phyloP scores from a whole-genome alignment of 2,113 vertebrate species.

The Gobius niger region DNA sequence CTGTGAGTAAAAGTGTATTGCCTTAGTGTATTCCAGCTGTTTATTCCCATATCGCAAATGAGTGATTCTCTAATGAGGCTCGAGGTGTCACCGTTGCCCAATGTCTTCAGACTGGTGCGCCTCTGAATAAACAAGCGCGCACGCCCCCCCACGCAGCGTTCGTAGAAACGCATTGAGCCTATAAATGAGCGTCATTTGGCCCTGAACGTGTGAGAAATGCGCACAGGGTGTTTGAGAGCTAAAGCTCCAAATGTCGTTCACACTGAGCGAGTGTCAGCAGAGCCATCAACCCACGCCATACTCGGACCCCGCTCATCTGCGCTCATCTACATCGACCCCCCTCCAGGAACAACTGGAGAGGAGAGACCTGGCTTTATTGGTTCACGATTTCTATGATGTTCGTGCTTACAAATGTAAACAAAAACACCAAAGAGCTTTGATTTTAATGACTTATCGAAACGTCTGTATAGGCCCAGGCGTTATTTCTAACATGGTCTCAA shows the following conservation, averaged over 20 bases:
- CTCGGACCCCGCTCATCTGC: not conserved
- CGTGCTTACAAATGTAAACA: not conserved
- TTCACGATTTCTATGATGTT: not conserved
- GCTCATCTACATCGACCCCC: too few species aligned
- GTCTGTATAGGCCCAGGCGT: too few species aligned
- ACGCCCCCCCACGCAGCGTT: conserved; percentile 35
- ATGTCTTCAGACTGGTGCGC: conserved; percentile 20
- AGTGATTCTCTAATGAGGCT: conserved; percentile 2
- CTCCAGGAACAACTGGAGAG: conserved; percentile 4
- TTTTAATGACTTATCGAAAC: too few species aligned
- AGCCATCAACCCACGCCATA: conserved; percentile 8
- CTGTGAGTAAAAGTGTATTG: too few species aligned
- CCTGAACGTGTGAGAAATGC: conserved; percentile 38
- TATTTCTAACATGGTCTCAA: too few species aligned
- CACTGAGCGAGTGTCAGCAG: conserved; percentile 42
- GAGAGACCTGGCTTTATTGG: not conserved
- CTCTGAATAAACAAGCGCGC: conserved; percentile 65
- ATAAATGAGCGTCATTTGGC: conserved; percentile 64
- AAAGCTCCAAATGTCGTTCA: conserved; percentile 51
- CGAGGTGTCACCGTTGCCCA: not conserved
- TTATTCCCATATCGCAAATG: conserved; percentile 5
- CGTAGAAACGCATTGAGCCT: conserved; percentile 60
- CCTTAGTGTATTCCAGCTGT: conserved; percentile 8
- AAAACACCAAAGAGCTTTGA: not conserved
- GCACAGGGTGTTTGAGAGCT: conserved; percentile 30